A percentile compares a stretch with the other conserved stretches of the same genome.
Conservation (phyloP, 1,140 invertebrate genomes). For the Aporrectodea caliginosa region DNA sequence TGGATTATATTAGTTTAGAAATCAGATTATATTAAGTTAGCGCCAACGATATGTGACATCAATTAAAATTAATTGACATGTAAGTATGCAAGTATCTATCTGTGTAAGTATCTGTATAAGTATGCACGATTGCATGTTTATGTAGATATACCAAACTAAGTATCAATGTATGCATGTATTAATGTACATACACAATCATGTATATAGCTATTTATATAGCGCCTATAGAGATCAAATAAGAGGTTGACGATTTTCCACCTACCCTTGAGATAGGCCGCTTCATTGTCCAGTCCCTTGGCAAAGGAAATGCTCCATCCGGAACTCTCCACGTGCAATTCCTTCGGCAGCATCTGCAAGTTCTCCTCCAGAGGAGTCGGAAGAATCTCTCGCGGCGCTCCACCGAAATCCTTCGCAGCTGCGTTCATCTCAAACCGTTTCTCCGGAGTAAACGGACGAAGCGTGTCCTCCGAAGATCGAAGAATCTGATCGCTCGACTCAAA, state of each 20-base stretch:
- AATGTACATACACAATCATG: neutral
- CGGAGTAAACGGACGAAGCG: neutral
- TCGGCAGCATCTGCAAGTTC: neutral
- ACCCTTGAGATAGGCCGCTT: neutral
- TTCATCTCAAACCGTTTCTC: neutral
- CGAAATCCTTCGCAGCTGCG: neutral
- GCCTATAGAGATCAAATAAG: neutral
- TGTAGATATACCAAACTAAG: too few species aligned
- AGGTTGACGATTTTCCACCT: neutral
- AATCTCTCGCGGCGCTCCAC: neutral
- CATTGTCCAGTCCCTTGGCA: neutral
- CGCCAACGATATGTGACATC: too few species aligned
- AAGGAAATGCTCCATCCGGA: neutral
- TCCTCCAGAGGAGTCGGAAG: neutral
- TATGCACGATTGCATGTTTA: too few species aligned
- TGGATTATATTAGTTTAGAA: too few species aligned
- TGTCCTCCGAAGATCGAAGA: neutral
- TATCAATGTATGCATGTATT: too few species aligned
- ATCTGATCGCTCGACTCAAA: neutral
- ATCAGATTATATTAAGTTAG: too few species aligned
- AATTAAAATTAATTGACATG: neutral
- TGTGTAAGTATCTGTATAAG: too few species aligned
- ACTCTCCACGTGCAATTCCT: neutral
- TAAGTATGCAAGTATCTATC: too few species aligned
- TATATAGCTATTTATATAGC: neutral